These are phyloP conservation scores for Ooceraea biroi DNA, from an alignment of 1,140 invertebrate genomes.

Conservation along the genomic window DNA sequence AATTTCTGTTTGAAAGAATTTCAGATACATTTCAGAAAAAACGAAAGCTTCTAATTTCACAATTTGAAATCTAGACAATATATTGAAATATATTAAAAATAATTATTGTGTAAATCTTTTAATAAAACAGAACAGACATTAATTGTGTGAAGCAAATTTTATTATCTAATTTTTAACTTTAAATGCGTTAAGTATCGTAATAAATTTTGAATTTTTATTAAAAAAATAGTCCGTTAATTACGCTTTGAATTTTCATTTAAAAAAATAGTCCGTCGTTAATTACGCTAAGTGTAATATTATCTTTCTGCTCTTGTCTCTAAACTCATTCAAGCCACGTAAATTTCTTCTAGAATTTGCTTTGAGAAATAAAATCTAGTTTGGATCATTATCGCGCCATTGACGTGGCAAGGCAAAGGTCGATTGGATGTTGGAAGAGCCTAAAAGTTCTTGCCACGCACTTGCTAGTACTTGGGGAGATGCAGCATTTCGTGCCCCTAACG, in stretches of 20 bases:
- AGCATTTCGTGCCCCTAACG: slow-evolving; percentile 63
- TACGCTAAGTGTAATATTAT: not conserved
- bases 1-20: too few species aligned
- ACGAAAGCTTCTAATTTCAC: too few species aligned
- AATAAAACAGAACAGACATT: not conserved
- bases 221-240: slow-evolving; percentile 45
- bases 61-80: too few species aligned
- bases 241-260: slow-evolving; percentile 38
- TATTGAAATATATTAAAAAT: not conserved
- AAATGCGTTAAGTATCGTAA: slow-evolving; percentile 21
- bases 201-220: slow-evolving; percentile 48
- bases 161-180: slow-evolving; percentile 1
- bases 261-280: slow-evolving; percentile 35
- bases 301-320: slow-evolving; percentile 13
- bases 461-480: not conserved
- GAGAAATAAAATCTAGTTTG: slow-evolving; percentile 8
- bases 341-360: slow-evolving; percentile 15
- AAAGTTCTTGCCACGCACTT: slow-evolving; percentile 49
- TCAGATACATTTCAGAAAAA: too few species aligned
- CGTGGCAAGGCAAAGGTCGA: not conserved
- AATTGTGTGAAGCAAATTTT: slow-evolving; percentile 34
- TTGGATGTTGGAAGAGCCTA: slow-evolving; percentile 19
- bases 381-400: not conserved
- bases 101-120: not conserved
- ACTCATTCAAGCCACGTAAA: slow-evolving; percentile 10